A percentile compares a stretch with the other conserved stretches of the same genome.
Evolutionary conservation across 1,140 invertebrate species (phyloP).

Genomic region (Panagrolaimus sp.): DNA sequence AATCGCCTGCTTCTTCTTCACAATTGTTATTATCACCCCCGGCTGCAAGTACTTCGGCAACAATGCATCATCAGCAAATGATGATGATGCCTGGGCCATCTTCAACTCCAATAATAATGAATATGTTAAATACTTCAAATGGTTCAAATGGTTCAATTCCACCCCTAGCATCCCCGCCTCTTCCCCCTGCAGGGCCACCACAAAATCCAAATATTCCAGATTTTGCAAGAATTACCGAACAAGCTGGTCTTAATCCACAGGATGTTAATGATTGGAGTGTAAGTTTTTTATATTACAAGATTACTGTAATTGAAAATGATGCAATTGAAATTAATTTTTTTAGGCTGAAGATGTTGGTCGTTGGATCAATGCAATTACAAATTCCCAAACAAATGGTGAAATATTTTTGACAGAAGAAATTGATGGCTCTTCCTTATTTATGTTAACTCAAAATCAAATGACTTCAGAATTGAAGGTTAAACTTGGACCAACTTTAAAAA

Average conservation of each 20-base stretch:
- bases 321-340: neutral
- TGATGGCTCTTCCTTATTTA: neutral
- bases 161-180: neutral
- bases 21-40: too few relatives aligned
- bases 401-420: neutral
- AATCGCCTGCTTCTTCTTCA: too few relatives aligned
- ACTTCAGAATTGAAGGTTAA: neutral
- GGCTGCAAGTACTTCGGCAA: too few relatives aligned
- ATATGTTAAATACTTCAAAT: neutral
- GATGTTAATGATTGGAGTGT: neutral
- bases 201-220: neutral
- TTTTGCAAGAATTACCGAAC: neutral
- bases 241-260: neutral
- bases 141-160: neutral
- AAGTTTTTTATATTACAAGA: neutral
- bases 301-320: too few relatives aligned
- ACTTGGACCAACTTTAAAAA: slow-evolving; percentile 1
- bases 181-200: neutral
- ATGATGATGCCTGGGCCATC: too few relatives aligned
- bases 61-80: too few relatives aligned
- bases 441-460: neutral
- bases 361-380: slow-evolving; percentile 1
- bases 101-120: too few relatives aligned
- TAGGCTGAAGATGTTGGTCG: neutral
- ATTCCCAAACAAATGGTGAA: neutral